Base-by-base conservation (phyloP, 2,797 vertebrate species). In the Brachymystax lenok region DNA sequence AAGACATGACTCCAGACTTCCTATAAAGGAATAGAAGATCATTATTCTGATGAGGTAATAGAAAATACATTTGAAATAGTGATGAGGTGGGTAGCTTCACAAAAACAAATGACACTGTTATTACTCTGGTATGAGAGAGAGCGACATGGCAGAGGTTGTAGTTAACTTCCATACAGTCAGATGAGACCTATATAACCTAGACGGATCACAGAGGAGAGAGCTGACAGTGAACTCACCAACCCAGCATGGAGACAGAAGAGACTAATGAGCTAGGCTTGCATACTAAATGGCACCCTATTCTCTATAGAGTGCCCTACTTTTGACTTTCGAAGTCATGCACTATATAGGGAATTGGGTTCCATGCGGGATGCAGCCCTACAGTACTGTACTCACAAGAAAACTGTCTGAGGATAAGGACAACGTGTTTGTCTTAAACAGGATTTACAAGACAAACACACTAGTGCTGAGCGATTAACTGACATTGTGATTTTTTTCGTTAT, bases 361-460 rank as follows among this genome's bases (percentile, higher is more conserved):
- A 46, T 40, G 33, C 0, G 12, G 27, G 63, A 27, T 5, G 27
- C 63, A 66, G 24, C 2, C 7, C 12, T 16, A 5, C 12, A 12
- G 77, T 86, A 91, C 90, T 91, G 89, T 90, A 89, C 90, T 92
- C 90, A 91, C 85, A 88, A 78, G 77, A 74, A 73, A 74, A 79
- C 19, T 12, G 28, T 56, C 56, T 35, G 51, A 21, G 52, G 19
- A 24, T 73, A 21, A 30, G 46, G 88, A 92, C 90, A 92, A 93
- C 92, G 89, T 93, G 90, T 94, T 94, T 94, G 92, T 92, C 94
- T 93, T 91, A 90, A 94, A 92, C 90, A 88, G 91, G 91, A 93
- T 95, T 94, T 93, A 91, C 89, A 90, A 92, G 88, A 85, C 89
- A 92, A 94, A 92, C 91, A 91, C 78, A 76, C 17, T 12, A 40